Evolutionary conservation across 2,888 invertebrate genomes (phyloP).

Genomic region (Bimastos eiseni): DNA sequence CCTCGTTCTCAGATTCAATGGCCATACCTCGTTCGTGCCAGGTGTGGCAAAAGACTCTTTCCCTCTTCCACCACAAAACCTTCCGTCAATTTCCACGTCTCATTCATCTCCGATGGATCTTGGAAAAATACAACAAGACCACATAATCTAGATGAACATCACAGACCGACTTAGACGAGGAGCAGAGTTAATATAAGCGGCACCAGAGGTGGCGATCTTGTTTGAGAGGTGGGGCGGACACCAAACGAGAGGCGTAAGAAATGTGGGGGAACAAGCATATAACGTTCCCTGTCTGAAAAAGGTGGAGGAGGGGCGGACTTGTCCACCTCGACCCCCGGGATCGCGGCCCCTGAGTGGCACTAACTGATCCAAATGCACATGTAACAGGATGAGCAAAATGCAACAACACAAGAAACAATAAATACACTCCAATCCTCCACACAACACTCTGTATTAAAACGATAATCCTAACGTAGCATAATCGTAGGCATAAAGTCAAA

Average conservation of each 20-base stretch:
- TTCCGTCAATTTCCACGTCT: conserved; percentile 85
- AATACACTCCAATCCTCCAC: no score
- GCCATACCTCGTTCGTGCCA: conserved; percentile 69
- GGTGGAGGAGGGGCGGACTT: no score
- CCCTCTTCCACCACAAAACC: conserved; percentile 95
- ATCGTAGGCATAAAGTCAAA: not conserved
- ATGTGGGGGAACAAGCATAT: no score
- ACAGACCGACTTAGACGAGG: not conserved
- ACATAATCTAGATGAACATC: conserved; percentile 19
- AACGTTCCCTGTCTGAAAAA: no score
- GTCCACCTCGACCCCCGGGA: no score
- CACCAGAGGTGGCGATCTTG: not conserved
- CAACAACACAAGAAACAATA: not conserved
- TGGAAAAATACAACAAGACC: conserved; percentile 7
- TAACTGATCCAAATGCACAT: not conserved
- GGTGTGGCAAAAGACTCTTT: conserved; percentile 79
- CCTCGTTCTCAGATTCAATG: not conserved
- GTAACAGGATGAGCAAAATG: not conserved
- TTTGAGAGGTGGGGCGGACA: no score
- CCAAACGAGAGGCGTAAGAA: no score
- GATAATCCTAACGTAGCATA: not conserved
- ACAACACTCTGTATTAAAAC: no score
- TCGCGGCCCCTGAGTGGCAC: no score
- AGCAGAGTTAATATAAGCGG: not conserved
- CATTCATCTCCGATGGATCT: conserved; percentile 76